phyloP scores from a whole-genome alignment of 2,888 invertebrate genomes.

The Himalopsyche tibetana region DNA sequence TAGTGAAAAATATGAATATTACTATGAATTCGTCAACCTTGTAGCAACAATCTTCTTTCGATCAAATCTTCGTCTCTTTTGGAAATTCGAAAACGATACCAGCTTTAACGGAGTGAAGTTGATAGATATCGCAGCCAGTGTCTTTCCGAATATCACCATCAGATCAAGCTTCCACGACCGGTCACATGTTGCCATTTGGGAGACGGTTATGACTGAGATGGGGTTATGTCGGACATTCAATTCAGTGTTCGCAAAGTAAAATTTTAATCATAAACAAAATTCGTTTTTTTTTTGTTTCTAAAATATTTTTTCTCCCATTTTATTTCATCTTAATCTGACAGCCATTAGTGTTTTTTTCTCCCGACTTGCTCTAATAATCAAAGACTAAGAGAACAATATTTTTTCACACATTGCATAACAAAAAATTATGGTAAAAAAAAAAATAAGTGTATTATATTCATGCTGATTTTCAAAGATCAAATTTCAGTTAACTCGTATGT shows the following conservation, averaged over 20 bases:
- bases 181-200: conserved; percentile 71
- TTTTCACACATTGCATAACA: too few species aligned
- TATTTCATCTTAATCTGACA: too few species aligned
- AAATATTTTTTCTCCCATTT: too few species aligned
- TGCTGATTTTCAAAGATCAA: too few species aligned
- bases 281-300: too few species aligned
- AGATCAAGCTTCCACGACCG: conserved; percentile 78
- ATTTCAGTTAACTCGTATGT: too few species aligned
- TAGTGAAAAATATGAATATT: conserved; percentile 72
- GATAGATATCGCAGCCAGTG: conserved; percentile 67
- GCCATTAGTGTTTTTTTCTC: too few species aligned
- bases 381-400: too few species aligned
- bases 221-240: conserved; percentile 74
- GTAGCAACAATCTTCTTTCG: conserved; percentile 74
- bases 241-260: conserved; percentile 72
- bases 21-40: conserved; percentile 72
- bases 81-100: conserved; percentile 81
- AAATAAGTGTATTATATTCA: too few species aligned
- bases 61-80: conserved; percentile 80
- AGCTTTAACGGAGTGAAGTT: conserved; percentile 77
- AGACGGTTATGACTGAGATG: conserved; percentile 75
- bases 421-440: too few species aligned
- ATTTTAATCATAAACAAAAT: too few species aligned
- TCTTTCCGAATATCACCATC: conserved; percentile 77
- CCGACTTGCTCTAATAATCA: too few species aligned